A percentile compares a stretch with the other conserved stretches of the same genome.
Conservation (phyloP, 2,888 invertebrate species). For the Cataglyphis altisquamis region DNA sequence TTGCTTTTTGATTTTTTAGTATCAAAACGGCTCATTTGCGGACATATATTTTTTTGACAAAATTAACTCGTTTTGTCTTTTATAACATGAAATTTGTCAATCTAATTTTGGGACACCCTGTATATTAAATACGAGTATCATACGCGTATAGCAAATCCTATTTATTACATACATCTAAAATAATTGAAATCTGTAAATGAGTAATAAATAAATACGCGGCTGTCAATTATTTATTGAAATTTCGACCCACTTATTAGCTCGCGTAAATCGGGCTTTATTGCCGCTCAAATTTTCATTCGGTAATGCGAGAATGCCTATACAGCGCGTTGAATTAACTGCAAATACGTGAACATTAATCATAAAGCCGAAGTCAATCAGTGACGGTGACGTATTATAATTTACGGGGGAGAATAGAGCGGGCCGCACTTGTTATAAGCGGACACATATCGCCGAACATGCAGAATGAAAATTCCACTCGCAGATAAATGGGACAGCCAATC, state of each 20-base stretch:
- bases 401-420: conserved; percentile 35
- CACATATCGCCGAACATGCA: conserved; percentile 32
- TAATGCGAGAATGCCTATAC: conserved; percentile 12
- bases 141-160: neutral
- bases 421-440: conserved; percentile 43
- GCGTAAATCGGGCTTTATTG: conserved; percentile 40
- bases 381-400: conserved; percentile 56
- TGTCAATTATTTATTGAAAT: neutral
- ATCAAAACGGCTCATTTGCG: no score
- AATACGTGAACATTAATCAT: conserved; percentile 54
- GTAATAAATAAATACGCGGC: neutral
- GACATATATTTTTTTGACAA: no score
- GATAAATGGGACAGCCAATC: conserved; percentile 53
- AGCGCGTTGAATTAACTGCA: conserved; percentile 49
- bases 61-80: no score
- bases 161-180: conserved; percentile 2
- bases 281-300: conserved; percentile 47
- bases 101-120: no score
- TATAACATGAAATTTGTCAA: no score
- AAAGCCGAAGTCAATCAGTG: conserved; percentile 56
- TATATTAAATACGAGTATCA: neutral
- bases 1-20: no score
- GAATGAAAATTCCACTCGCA: conserved; percentile 50
- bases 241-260: neutral
- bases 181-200: neutral